phyloP scores from a whole-genome alignment of 2,797 vertebrate genomes.

The Jordanella pulchra region DNA sequence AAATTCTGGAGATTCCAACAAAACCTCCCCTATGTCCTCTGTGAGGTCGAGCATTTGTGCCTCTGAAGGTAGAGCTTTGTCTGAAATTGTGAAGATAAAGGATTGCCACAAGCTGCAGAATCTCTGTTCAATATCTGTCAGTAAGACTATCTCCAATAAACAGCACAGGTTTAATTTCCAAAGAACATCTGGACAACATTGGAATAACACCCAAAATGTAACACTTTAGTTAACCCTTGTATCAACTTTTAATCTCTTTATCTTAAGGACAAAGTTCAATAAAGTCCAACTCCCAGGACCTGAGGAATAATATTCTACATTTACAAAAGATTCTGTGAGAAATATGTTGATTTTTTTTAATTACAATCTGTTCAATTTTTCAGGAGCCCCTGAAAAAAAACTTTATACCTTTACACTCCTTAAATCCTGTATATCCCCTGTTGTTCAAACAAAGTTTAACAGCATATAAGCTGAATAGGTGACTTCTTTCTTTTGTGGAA shows the following conservation, averaged over 20 bases:
- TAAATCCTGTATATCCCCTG: too few relatives aligned
- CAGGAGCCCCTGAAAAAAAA: background rate
- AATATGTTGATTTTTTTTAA: background rate
- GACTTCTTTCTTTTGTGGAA: background rate
- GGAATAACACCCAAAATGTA: background rate
- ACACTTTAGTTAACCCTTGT: background rate
- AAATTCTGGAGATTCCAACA: background rate
- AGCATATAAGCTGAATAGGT: background rate
- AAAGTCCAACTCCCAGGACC: background rate
- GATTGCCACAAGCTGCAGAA: background rate
- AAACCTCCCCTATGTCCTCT: background rate
- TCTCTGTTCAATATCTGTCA: background rate
- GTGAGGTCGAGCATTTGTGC: background rate
- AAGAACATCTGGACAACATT: background rate
- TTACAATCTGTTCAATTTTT: background rate
- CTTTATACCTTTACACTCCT: too few relatives aligned
- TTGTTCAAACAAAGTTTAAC: background rate
- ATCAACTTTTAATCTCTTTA: background rate
- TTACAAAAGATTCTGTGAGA: background rate
- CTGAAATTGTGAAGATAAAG: background rate
- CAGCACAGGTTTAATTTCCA: background rate
- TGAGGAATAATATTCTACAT: background rate
- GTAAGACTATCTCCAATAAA: background rate
- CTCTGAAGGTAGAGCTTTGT: background rate
- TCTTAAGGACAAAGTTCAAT: background rate